Conservation (phyloP, 2,888 invertebrate genomes). For the Rhodophaea formosa region DNA sequence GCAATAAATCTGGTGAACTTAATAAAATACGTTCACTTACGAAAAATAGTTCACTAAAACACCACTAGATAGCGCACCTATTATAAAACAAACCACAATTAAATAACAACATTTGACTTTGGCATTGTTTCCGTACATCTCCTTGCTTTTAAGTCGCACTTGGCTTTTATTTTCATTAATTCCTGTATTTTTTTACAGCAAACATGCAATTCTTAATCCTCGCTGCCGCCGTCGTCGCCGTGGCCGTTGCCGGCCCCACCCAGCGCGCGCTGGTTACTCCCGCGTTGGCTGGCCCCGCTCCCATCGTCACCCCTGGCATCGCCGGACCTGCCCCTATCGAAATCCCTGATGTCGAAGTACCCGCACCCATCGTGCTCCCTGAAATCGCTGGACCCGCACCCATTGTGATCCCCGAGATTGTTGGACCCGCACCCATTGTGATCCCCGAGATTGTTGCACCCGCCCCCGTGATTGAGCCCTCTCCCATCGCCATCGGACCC, state of each 20-base stretch:
- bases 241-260: slow-evolving; percentile 46
- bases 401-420: slow-evolving; percentile 14
- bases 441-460: slow-evolving; percentile 19
- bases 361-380: slow-evolving; percentile 16
- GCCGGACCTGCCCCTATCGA: slow-evolving; percentile 30
- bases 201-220: slow-evolving; percentile 29
- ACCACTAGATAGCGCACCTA: no score
- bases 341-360: slow-evolving; percentile 26
- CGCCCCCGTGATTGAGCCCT: slow-evolving; percentile 27
- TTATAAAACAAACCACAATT: no score
- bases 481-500: slow-evolving; percentile 30
- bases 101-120: no score
- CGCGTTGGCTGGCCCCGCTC: slow-evolving; percentile 33
- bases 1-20: no score
- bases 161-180: not conserved
- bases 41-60: no score
- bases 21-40: no score
- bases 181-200: slow-evolving; percentile 17
- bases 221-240: slow-evolving; percentile 37
- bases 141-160: no score
- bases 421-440: slow-evolving; percentile 4
- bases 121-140: no score
- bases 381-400: not conserved
- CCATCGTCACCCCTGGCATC: slow-evolving; percentile 35
- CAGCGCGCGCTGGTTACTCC: slow-evolving; percentile 30